Conservation (phyloP, 2,888 invertebrate genomes). For the Microctonus brassicae region DNA sequence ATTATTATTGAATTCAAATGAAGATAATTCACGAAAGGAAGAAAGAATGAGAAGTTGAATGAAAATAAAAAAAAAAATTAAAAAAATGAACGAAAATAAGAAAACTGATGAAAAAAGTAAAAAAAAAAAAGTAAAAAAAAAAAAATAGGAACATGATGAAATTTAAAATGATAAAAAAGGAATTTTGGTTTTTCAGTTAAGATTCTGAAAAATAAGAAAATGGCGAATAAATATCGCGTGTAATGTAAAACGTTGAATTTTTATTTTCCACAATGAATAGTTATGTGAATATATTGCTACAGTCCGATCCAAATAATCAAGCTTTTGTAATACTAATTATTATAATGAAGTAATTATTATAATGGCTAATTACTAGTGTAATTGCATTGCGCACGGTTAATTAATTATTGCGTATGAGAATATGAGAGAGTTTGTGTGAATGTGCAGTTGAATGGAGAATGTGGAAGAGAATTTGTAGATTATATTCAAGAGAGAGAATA, state of each 20-base stretch:
- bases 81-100: conserved; percentile 22
- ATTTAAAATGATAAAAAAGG: conserved; percentile 4
- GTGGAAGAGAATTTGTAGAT: conserved; percentile 14
- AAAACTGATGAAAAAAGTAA: conserved; percentile 15
- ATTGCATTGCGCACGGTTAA: conserved; percentile 53
- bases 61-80: too few species aligned
- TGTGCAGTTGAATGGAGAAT: conserved; percentile 8
- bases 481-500: conserved; percentile 25
- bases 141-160: conserved; percentile 8
- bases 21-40: conserved; percentile 25
- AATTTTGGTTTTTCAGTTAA: too few species aligned
- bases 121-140: conserved; percentile 20
- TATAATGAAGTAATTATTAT: conserved; percentile 57
- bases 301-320: conserved; percentile 70
- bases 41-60: conserved; percentile 15
- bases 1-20: conserved; percentile 44
- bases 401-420: conserved; percentile 26
- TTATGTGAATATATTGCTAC: conserved; percentile 69
- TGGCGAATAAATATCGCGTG: conserved; percentile 41
- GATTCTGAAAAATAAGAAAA: conserved; percentile 12
- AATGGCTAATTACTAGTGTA: conserved; percentile 59
- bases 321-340: conserved; percentile 68
- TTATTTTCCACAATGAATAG: conserved; percentile 66
- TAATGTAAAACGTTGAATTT: conserved; percentile 65
- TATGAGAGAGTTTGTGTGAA: conserved; percentile 32